Percentiles rank a stretch among this genome's conserved stretches.
These are phyloP conservation scores for Seira ritae DNA, from an alignment of 2,888 invertebrate genomes.

Conservation along the genomic window DNA sequence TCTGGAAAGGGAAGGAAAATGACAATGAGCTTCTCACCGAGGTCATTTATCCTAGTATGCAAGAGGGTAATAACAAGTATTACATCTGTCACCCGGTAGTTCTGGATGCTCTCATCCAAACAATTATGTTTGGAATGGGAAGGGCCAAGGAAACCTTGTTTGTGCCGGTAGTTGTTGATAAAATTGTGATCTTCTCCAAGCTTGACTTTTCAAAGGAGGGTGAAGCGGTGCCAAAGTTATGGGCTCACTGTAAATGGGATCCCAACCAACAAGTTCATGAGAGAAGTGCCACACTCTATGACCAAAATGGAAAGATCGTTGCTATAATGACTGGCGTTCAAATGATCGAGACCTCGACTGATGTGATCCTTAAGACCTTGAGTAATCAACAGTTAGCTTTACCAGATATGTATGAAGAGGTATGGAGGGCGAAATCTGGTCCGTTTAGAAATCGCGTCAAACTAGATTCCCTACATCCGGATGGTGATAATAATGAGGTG, in stretches of 20 bases:
- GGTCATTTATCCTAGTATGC: constrained; percentile 43
- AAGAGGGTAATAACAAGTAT: background rate
- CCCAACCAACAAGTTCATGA: constrained; percentile 33
- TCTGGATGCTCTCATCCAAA: constrained; percentile 64
- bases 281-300: constrained; percentile 44
- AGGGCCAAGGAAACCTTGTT: constrained; percentile 42
- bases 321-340: constrained; percentile 62
- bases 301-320: constrained; percentile 49
- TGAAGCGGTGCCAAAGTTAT: constrained; percentile 25
- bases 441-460: constrained; percentile 28
- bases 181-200: constrained; percentile 54
- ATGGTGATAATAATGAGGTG: background rate
- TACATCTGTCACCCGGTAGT: constrained; percentile 66
- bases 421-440: constrained; percentile 47
- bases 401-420: constrained; percentile 56
- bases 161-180: constrained; percentile 59
- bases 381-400: constrained; percentile 45
- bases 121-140: constrained; percentile 49
- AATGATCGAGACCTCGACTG: constrained; percentile 56
- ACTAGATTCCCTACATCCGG: constrained; percentile 1
- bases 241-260: constrained; percentile 54
- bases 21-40: constrained; percentile 50
- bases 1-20: constrained; percentile 44
- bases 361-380: constrained; percentile 57
- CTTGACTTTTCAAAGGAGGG: background rate